phyloP scores from a whole-genome alignment of 1,140 invertebrate genomes.

The Meteorus sp. region DNA sequence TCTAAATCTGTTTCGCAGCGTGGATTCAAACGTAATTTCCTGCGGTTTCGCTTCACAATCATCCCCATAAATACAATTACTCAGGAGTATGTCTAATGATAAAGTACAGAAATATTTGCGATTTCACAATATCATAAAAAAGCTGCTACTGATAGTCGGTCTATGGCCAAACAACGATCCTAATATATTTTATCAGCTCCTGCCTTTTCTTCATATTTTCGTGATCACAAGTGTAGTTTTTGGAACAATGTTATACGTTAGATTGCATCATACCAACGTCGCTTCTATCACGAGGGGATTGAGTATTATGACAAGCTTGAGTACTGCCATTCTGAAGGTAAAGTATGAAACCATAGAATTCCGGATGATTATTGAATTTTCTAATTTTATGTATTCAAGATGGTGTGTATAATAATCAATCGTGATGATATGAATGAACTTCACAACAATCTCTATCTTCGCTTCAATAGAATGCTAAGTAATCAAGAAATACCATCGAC shows the following conservation, averaged over 20 bases:
- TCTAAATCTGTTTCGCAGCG: background rate
- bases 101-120: background rate
- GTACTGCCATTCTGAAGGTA: background rate
- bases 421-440: conserved; percentile 7
- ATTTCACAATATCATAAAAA: background rate
- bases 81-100: background rate
- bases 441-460: background rate
- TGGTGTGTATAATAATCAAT: conserved; percentile 8
- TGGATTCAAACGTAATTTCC: background rate
- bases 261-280: background rate
- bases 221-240: background rate
- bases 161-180: background rate
- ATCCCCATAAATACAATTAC: too few relatives aligned
- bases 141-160: background rate
- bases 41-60: background rate
- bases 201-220: background rate
- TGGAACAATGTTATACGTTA: background rate
- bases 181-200: background rate
- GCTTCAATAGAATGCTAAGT: background rate
- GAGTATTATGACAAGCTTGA: background rate
- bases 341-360: too few relatives aligned
- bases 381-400: too few relatives aligned
- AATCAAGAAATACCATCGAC: background rate
- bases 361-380: too few relatives aligned
- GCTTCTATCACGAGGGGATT: background rate